Base-by-base conservation (phyloP, 2,797 vertebrate species). In the Dromococcyx pavoninus region DNA sequence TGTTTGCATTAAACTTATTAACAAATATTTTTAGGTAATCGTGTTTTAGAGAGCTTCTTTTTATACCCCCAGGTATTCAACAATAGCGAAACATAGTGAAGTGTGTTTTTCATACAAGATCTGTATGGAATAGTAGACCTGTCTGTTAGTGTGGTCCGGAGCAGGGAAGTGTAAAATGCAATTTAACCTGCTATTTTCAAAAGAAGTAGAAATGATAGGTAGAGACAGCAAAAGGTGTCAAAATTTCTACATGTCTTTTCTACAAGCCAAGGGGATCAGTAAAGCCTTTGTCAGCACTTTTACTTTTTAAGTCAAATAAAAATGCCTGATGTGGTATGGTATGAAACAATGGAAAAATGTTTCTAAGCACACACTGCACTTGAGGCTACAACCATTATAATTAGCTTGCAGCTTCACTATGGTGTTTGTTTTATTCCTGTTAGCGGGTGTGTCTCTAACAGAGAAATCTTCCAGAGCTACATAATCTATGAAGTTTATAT, bases 1-100 rank as follows among this genome's bases (percentile, higher is more conserved):
- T 91, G 91, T 96, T 95, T 95, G 87, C 96, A 94, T 94, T 97
- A 97, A 96, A 93, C 95, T 94, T 97, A 96, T 96, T 97, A 97
- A 97, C 91, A 94, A 97, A 88, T 83, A 97, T 95, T 97, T 98
- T 96, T 98, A 97, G 96, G 89, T 96, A 95, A 96, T 72, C 46
- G 15, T 93, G 93, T 82, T 91, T 95, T 95, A 95, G 85, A 91
- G 66, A 95, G 83, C 91, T 97, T 94, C 81, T 94, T 74, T 75
- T 83, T 95, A 96, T 94, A 95, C 73, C 88, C 96, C 88, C 24
- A 90, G 66, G 37, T 96, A 97, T 86, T 96, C 85, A 77, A 72
- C 96, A 86, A 80, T 94, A 97, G 89, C 87, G 87, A 95, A 97
- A 81, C 86, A 73, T 87, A 92, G 86, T 95, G 80, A 93, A 90